Base-by-base conservation (phyloP, 2,113 vertebrate species). In the Platichthys flesus region DNA sequence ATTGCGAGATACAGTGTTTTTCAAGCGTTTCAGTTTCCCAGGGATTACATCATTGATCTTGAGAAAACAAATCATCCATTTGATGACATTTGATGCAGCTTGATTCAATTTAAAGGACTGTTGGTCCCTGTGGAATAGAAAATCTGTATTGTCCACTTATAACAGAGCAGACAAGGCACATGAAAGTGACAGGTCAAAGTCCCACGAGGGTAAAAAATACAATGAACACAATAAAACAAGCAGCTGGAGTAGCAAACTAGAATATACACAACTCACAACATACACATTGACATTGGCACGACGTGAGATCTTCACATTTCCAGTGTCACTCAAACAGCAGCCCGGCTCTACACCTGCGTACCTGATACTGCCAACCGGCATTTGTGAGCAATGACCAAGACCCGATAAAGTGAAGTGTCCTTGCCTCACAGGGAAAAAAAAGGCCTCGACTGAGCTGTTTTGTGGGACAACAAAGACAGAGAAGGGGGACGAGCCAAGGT, bases 401-500 rank as follows among this genome's bases (percentile, higher is more conserved):
- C 67, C 40, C 80, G 69, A 83, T 84, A 66, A 86, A 76, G 51
- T 15, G 3, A 51, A 16, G 52, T 49, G 67, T 84, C 59, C 78
- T 83, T 72, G 81, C 68, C 60, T 75, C 71, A 37, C 47, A 71
- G 55, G 74, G 1, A 31, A 67, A 66, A 76, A 62, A 76, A 62
- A 63, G 14, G 60, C 63, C 63, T 56, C 15, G 1, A 12, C 23
- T 5, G 49, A 80, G 59, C 56, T 40, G 74, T 76, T 86, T 85
- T 71, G 82, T 68, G 74, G 80, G 69, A 67, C 55, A 35, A 70
- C 42, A 57, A 56, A 55, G 55, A 75, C 45, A 49, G 18, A 57
- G 9, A 6, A 6, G 37, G 23, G 67, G 67, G 61, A 85, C 76
- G 67, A 78, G 42, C 76, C 76, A 86, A 90, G 90, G 91, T 89